A percentile compares a stretch with the other conserved stretches of the same genome.
Evolutionary conservation across 2,113 vertebrate genomes (phyloP).

Genomic region (Cervus canadensis): DNA sequence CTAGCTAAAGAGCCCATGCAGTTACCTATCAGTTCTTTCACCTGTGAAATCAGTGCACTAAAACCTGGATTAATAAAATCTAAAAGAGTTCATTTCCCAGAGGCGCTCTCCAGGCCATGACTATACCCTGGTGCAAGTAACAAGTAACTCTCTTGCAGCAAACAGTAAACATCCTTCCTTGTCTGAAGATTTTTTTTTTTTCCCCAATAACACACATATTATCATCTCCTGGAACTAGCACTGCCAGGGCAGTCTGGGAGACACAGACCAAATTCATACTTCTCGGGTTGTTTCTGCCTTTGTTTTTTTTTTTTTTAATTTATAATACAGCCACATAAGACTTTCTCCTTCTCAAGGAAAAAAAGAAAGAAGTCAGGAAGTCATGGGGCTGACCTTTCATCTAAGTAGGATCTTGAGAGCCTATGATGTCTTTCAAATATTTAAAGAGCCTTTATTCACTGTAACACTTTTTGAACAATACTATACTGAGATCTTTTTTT

Average conservation of each 20-base stretch:
- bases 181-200: not conserved
- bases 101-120: accelerated
- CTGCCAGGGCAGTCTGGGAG: not conserved
- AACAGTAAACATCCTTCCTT: accelerated
- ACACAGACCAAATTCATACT: accelerated
- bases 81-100: not conserved
- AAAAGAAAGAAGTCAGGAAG: not conserved
- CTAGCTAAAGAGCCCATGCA: not conserved
- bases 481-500: not conserved
- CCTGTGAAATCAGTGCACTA: not conserved
- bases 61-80: not conserved
- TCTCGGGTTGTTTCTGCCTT: not conserved
- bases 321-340: not conserved
- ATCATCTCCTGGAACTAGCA: not conserved
- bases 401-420: not conserved
- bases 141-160: not conserved
- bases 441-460: not conserved
- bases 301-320: not conserved
- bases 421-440: not conserved
- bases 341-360: not conserved
- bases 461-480: not conserved
- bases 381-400: not conserved
- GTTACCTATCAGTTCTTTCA: not conserved
- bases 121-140: accelerated
- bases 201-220: accelerated